phyloP scores from a whole-genome alignment of 2,113 vertebrate species.

The Sylvia atricapilla region DNA sequence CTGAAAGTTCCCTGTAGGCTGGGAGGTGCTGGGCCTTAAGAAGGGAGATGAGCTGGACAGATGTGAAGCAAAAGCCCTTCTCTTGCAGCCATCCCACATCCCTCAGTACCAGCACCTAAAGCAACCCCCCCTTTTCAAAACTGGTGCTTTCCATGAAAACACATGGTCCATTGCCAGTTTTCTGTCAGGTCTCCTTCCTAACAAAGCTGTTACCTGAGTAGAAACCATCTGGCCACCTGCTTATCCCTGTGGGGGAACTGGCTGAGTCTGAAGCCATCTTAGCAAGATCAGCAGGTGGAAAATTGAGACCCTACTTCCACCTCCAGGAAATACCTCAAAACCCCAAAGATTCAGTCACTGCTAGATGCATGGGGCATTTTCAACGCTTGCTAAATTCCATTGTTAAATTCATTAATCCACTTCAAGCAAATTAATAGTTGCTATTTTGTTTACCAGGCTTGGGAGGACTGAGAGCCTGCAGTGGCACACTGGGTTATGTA shows the following conservation, averaged over 20 bases:
- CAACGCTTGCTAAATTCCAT: background rate
- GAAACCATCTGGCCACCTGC: background rate
- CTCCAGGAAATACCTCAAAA: background rate
- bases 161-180: background rate
- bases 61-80: fast-evolving
- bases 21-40: background rate
- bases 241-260: fast-evolving
- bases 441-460: constrained; percentile 30
- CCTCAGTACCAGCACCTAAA: background rate
- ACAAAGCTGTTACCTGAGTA: background rate
- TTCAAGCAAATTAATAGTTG: constrained; percentile 12
- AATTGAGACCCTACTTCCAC: background rate
- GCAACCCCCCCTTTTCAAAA: background rate
- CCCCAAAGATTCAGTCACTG: background rate
- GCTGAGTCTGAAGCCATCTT: background rate
- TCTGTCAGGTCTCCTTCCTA: background rate
- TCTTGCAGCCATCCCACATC: background rate
- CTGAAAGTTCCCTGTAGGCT: background rate
- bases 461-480: constrained; percentile 30
- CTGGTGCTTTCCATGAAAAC: background rate
- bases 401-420: background rate
- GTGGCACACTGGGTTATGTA: background rate
- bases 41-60: fast-evolving
- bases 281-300: background rate
- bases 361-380: background rate